Evolutionary conservation across 2,888 invertebrate species (phyloP).

Genomic region (Chrysolina americana): DNA sequence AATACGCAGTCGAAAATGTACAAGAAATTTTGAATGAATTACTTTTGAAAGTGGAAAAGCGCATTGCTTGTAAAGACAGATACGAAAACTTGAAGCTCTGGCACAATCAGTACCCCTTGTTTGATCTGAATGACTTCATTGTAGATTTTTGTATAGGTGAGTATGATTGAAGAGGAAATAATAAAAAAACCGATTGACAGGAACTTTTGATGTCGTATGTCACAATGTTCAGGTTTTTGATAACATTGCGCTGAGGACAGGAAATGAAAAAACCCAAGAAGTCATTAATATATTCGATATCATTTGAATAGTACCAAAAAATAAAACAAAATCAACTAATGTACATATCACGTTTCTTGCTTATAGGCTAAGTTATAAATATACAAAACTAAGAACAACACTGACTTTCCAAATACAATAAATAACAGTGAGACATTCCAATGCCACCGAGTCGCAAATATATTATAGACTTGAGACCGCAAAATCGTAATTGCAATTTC

Average conservation of each 20-base stretch:
- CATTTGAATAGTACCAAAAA: slow-evolving; percentile 43
- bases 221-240: no score
- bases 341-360: slow-evolving; percentile 47
- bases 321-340: slow-evolving; percentile 41
- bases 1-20: slow-evolving; percentile 31
- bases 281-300: slow-evolving; percentile 28
- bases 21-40: slow-evolving; percentile 57
- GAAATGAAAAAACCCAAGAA: background rate
- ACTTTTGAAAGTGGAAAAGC: slow-evolving; percentile 57
- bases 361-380: slow-evolving; percentile 39
- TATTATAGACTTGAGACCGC: background rate
- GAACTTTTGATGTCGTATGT: no score
- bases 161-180: background rate
- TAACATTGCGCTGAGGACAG: no score
- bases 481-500: background rate
- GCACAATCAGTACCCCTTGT: slow-evolving; percentile 62
- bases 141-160: slow-evolving; percentile 62
- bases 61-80: slow-evolving; percentile 56
- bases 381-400: slow-evolving; percentile 38
- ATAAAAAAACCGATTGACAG: no score
- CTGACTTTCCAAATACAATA: slow-evolving; percentile 13
- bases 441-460: slow-evolving; percentile 1
- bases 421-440: slow-evolving; percentile 9
- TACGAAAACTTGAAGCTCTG: slow-evolving; percentile 55
- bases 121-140: slow-evolving; percentile 56